These are phyloP conservation scores for Drosophila murphyi DNA, from an alignment of 1,140 invertebrate species.

Conservation along the genomic window DNA sequence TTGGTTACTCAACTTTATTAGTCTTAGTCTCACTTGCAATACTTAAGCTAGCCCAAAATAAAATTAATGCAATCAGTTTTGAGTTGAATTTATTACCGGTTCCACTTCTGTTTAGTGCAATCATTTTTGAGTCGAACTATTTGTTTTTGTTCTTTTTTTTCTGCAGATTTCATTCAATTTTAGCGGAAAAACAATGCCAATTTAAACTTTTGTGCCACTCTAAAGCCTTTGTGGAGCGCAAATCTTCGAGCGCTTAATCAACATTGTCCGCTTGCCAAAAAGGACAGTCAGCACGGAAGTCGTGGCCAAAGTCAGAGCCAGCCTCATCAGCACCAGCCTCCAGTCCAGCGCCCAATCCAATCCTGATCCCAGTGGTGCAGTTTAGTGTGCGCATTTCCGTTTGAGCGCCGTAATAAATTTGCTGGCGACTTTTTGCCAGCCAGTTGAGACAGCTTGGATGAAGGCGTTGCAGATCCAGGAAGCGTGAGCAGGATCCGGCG, in stretches of 20 bases:
- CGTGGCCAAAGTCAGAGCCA: not conserved
- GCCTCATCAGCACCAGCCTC: not conserved
- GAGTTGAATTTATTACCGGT: too few relatives aligned
- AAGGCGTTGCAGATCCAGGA: slow-evolving; percentile 1
- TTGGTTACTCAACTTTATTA: too few relatives aligned
- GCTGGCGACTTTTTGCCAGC: slow-evolving; percentile 58
- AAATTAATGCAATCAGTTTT: too few relatives aligned
- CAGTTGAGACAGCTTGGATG: slow-evolving; percentile 53
- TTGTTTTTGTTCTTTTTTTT: not conserved
- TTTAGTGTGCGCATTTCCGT: slow-evolving; percentile 72
- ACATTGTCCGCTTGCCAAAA: slow-evolving; percentile 37
- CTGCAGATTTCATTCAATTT: not conserved
- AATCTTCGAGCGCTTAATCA: slow-evolving; percentile 40
- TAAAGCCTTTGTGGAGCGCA: slow-evolving; percentile 15
- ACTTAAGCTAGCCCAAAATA: too few relatives aligned
- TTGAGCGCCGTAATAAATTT: slow-evolving; percentile 76
- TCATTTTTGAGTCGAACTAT: not conserved
- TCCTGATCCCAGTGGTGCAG: slow-evolving; percentile 68
- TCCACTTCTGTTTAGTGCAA: too few relatives aligned
- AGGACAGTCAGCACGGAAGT: slow-evolving; percentile 13
- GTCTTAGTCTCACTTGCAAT: too few relatives aligned
- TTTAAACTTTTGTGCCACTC: slow-evolving; percentile 18
- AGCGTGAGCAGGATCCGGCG: slow-evolving; percentile 1
- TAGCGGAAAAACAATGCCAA: slow-evolving; percentile 10
- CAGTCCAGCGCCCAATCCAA: not conserved